Conservation (phyloP, 2,797 vertebrate species). For the Peromyscus attwateri region DNA sequence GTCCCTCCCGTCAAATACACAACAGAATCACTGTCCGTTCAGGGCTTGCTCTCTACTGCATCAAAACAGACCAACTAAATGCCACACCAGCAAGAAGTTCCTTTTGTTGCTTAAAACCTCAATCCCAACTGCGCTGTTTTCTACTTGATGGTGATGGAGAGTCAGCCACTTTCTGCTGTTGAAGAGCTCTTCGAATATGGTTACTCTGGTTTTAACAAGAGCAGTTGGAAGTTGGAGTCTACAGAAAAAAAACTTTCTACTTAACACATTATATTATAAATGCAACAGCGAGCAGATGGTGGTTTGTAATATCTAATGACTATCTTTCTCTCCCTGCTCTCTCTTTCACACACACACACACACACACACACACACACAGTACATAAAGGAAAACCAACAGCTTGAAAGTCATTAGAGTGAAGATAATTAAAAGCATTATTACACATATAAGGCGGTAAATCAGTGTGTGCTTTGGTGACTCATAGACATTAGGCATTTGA, state of each 20-base stretch:
- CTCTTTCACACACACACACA: neutral
- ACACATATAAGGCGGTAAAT: constrained; percentile 64
- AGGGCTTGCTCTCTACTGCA: neutral
- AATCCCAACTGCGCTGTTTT: neutral
- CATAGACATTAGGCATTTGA: constrained; percentile 68
- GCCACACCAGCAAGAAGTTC: neutral
- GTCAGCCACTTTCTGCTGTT: neutral
- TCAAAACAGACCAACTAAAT: neutral
- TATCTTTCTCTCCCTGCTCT: neutral
- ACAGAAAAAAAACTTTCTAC: constrained; percentile 29
- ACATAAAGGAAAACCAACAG: constrained; percentile 31
- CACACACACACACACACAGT: neutral
- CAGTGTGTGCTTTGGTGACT: constrained; percentile 79
- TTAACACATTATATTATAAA: neutral
- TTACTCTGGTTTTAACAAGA: neutral
- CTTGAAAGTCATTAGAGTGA: constrained; percentile 70
- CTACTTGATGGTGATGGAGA: neutral
- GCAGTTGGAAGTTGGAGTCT: neutral
- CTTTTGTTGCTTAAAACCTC: constrained; percentile 16
- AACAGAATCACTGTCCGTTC: too few species aligned
- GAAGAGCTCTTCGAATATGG: neutral
- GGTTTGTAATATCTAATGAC: neutral
- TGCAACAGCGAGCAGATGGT: neutral
- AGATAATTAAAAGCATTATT: constrained; percentile 73
- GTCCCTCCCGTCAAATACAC: neutral